A percentile compares a stretch with the other conserved stretches of the same genome.
These are phyloP conservation scores for Drusus annulatus DNA, from an alignment of 1,140 invertebrate genomes.

Conservation along the genomic window DNA sequence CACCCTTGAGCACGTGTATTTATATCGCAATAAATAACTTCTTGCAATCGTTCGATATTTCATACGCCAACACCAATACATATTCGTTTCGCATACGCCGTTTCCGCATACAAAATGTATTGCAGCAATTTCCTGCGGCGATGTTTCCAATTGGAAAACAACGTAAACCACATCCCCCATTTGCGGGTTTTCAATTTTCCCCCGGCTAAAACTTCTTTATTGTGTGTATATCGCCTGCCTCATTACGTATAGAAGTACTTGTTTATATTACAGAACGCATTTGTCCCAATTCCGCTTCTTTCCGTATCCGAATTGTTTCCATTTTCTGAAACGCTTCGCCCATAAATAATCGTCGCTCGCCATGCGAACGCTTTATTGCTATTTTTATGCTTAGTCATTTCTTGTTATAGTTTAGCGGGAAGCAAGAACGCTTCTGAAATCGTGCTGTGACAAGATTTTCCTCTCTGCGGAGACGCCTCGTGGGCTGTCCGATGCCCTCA, in stretches of 20 bases:
- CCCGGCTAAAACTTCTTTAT: conserved; percentile 25
- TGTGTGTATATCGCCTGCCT: conserved; percentile 25
- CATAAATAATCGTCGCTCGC: conserved; percentile 55
- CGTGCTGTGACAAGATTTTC: background rate
- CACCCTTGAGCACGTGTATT: too few species aligned
- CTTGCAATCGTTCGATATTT: too few species aligned
- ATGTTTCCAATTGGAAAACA: conserved; percentile 21
- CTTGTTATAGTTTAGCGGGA: conserved; percentile 40
- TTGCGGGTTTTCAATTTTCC: conserved; percentile 24
- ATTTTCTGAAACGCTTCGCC: conserved; percentile 30
- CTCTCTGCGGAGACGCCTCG: background rate
- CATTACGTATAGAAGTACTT: conserved; percentile 30
- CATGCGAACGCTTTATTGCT: conserved; percentile 52
- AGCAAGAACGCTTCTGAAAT: background rate
- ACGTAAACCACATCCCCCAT: background rate
- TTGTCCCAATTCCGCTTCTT: conserved; percentile 47
- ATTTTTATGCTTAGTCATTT: conserved; percentile 53
- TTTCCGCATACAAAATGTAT: conserved; percentile 11
- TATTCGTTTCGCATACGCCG: conserved; percentile 1
- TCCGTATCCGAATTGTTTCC: conserved; percentile 43
- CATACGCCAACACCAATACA: background rate
- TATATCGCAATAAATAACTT: too few species aligned
- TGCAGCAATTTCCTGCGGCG: conserved; percentile 16
- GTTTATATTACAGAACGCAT: conserved; percentile 37
- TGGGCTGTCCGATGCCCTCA: too few species aligned